Base-by-base conservation (phyloP, 2,888 invertebrate genomes). In the Subacronicta megacephala region DNA sequence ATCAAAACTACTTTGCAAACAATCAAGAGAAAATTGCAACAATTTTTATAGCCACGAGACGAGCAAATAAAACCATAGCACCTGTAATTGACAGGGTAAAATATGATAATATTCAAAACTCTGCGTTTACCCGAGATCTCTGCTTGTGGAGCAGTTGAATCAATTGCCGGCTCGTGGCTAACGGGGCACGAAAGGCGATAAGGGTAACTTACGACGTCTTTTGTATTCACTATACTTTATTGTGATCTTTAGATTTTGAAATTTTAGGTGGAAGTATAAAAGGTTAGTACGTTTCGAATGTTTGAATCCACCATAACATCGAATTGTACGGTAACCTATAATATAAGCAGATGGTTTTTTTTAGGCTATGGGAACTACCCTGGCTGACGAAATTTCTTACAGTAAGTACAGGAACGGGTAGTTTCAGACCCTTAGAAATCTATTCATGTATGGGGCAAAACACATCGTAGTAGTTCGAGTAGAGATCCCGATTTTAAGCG, bases 141-240 rank as follows among this genome's bases (percentile, higher is more conserved):
- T 83, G 82, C 80, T 81, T 83, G 67, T 77, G 69, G 76, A 79
- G 75, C 81, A 68, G 77, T 87, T 80, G 85, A 90, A 90, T 90
- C 92, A 91, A 92, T 92, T 90, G 91, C 88, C 84, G 82, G 84
- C 80, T 83, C 82, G 87, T 82, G 86, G 88, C 83, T 90, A 90
- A 90, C 91, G 90, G 87, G 85, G 82, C 84, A 85, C 81, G 84
- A 80, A 82, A 80, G 82, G 83, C 90, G 90, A 90, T 91, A 92
- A 91, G 90, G 86, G 81, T 83, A 89, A 91, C 88, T 87, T 91
- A 91, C 88, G 90, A 84, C 83, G 82, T 82, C 90, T 89, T 87
- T 91, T 90, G 89, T 90, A 89, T 82, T 82, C 83, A 20, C 80
- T 83, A 87, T 88, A 86, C 84, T 64, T 88, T 85, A 88, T 87